phyloP scores from a whole-genome alignment of 2,113 vertebrate genomes.

The Chamaea fasciata region DNA sequence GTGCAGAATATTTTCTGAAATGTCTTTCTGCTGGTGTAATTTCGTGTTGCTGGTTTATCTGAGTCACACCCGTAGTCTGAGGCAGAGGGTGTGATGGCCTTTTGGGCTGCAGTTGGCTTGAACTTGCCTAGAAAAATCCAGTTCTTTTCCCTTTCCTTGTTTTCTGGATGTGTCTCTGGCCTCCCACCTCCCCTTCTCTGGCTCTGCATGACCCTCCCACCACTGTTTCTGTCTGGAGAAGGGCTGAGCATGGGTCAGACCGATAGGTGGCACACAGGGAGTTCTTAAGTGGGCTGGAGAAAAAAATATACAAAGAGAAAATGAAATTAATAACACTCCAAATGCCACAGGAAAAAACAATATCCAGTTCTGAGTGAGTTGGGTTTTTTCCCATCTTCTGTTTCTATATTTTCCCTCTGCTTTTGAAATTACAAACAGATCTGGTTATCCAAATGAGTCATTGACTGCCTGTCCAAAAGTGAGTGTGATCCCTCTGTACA shows the following conservation, averaged over 20 bases:
- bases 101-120: background rate
- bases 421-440: background rate
- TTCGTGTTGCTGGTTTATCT: background rate
- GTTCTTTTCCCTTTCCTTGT: slow-evolving; percentile 6
- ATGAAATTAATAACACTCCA: background rate
- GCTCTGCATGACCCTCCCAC: background rate
- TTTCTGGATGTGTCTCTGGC: background rate
- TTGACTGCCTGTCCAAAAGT: background rate
- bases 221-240: background rate
- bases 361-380: background rate
- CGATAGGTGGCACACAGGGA: slow-evolving; percentile 44
- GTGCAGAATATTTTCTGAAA: slow-evolving; percentile 35
- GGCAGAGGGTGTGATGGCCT: background rate
- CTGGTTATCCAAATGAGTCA: background rate
- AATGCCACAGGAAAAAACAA: background rate
- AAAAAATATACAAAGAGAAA: background rate
- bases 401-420: background rate
- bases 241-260: background rate
- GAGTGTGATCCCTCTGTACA: background rate
- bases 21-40: slow-evolving; percentile 49
- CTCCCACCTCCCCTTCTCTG: background rate
- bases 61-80: background rate
- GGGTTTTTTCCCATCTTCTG: background rate
- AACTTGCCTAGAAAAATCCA: background rate
- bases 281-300: background rate